Conservation (phyloP, 2,888 invertebrate genomes). For the Cosmia trapezina region DNA sequence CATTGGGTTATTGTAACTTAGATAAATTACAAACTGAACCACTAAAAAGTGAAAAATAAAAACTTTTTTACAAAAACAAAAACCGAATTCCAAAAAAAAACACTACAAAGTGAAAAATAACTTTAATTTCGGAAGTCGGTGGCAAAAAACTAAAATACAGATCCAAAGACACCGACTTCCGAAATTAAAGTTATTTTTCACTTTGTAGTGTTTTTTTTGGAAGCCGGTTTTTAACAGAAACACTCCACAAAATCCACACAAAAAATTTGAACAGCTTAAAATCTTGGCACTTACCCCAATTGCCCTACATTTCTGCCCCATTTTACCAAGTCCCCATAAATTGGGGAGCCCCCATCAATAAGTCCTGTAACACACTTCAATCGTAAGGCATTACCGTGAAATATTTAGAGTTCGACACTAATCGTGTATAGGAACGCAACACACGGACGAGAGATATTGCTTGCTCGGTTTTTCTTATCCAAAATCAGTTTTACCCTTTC, state of each 20-base stretch:
- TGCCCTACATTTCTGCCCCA: slow-evolving; percentile 30
- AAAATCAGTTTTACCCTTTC: slow-evolving; percentile 55
- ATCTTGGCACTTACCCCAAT: slow-evolving; percentile 28
- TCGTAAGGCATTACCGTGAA: slow-evolving; percentile 61
- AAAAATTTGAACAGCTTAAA: slow-evolving; percentile 11
- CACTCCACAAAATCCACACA: no score
- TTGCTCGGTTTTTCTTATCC: slow-evolving; percentile 49
- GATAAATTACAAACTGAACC: no score
- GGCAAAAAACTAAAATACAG: no score
- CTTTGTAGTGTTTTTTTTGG: no score
- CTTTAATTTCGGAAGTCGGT: no score
- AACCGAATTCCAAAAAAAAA: no score
- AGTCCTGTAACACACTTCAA: slow-evolving; percentile 55
- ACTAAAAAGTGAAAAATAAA: no score
- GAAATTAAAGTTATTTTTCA: no score
- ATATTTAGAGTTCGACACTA: slow-evolving; percentile 62
- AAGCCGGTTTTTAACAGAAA: not conserved
- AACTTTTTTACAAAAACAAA: no score
- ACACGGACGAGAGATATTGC: slow-evolving; percentile 59
- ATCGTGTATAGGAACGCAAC: slow-evolving; percentile 53
- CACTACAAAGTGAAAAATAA: no score
- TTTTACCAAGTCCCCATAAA: slow-evolving; percentile 46
- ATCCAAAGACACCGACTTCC: no score
- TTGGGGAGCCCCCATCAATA: slow-evolving; percentile 59
- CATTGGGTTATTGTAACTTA: no score